A percentile compares a stretch with the other conserved stretches of the same genome.
Evolutionary conservation across 92 coral and sea anemone genomes (phyloP).

Genomic region (Porites cylindrica): DNA sequence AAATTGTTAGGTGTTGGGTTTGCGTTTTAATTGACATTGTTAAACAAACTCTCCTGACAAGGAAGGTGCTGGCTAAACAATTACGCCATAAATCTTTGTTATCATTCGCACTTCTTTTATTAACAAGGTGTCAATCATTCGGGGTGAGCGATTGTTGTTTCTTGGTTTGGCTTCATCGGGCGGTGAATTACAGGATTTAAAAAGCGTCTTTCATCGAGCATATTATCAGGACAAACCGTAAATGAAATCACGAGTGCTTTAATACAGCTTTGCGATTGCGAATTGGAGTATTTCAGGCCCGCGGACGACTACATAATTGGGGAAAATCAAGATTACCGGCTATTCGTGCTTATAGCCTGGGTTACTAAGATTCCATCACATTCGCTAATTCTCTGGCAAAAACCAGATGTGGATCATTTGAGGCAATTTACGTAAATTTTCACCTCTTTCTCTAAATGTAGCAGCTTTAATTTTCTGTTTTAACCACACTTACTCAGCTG

Average conservation of each 20-base stretch:
- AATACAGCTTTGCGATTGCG: conserved; percentile 10
- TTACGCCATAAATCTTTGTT: conserved; percentile 76
- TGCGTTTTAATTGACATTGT: conserved; percentile 68
- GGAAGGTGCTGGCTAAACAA: conserved; percentile 83
- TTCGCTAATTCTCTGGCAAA: conserved; percentile 49
- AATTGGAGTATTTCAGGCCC: background rate
- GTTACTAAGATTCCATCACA: conserved; percentile 47
- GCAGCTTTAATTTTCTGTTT: background rate
- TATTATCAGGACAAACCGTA: conserved; percentile 67
- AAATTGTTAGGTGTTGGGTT: conserved; percentile 60
- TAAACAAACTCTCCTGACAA: conserved; percentile 74
- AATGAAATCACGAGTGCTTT: conserved; percentile 55
- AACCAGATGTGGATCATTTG: conserved; percentile 41
- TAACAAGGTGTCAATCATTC: conserved; percentile 92
- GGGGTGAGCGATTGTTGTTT: conserved; percentile 65
- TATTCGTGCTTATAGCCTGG: conserved; percentile 32
- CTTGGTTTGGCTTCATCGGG: conserved; percentile 52
- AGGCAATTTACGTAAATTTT: conserved; percentile 10
- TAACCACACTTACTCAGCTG: background rate
- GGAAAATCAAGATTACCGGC: background rate
- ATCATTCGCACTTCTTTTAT: conserved; percentile 82
- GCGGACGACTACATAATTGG: background rate
- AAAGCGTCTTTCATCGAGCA: conserved; percentile 91
- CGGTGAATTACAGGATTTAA: conserved; percentile 86
- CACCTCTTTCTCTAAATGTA: background rate